Percentiles rank a stretch among this genome's conserved stretches.
Evolutionary conservation across 1,140 invertebrate species (phyloP).

Genomic region (Chironomus tepperi): DNA sequence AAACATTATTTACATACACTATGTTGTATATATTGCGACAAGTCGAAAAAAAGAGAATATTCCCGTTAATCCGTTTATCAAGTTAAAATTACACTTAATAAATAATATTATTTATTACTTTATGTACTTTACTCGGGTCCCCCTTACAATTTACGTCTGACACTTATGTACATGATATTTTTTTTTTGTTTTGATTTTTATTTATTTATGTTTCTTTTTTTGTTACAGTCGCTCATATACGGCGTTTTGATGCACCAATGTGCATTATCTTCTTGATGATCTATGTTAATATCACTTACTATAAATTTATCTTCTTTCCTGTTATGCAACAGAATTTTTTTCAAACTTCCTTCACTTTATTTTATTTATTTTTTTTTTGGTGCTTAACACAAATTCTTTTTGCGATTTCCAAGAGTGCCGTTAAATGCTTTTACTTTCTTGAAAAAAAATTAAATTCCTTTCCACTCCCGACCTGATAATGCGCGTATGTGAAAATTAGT

Average conservation of each 20-base stretch:
- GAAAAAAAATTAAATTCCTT: neutral
- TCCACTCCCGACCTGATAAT: conserved; percentile 1
- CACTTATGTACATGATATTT: neutral
- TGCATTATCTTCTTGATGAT: too few species aligned
- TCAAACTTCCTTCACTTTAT: too few species aligned
- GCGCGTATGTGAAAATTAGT: neutral
- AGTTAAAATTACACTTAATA: conserved; percentile 6
- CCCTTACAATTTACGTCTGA: neutral
- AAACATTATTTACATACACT: conserved; percentile 2
- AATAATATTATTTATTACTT: too few species aligned
- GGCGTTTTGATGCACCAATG: neutral
- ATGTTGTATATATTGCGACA: neutral
- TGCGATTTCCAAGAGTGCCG: neutral
- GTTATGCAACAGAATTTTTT: too few species aligned
- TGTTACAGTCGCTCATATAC: neutral
- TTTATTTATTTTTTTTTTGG: neutral
- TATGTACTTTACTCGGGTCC: neutral
- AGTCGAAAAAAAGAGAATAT: neutral
- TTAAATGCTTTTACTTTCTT: conserved; percentile 9
- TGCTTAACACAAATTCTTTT: neutral
- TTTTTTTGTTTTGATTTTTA: conserved; percentile 4
- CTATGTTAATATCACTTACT: neutral
- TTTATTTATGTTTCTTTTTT: neutral
- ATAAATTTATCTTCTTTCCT: neutral
- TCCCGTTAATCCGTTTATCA: conserved; percentile 12